Evolutionary conservation across 1,140 invertebrate genomes (phyloP), one percentile per base, ranked within the genome.

Genomic region (Apolygus lucorum): DNA sequence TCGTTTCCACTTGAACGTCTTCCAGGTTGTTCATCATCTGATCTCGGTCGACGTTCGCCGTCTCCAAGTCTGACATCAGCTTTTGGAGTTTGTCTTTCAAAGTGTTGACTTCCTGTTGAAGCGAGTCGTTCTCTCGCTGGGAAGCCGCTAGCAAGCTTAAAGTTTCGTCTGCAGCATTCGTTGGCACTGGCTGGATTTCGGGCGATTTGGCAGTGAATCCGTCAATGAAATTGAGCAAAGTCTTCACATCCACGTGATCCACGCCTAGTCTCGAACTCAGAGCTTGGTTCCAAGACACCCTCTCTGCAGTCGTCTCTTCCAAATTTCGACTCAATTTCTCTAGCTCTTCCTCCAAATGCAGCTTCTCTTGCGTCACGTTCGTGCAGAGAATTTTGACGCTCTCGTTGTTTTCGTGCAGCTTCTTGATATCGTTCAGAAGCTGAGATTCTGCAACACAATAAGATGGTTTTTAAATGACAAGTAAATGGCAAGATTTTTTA

Each of bases 31-130:
- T 59, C 25, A 69, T 49, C 49, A 73, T 63, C 52, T 70, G 68
- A 69, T 73, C 69, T 11, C 62, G 28, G 21, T 72, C 71, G 0
- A 54, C 34, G 26, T 70, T 71, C 14, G 42, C n/a, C 21, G 24
- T 27, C 34, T 75, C 70, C 22, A 78, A 68, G 63, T 78, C 75
- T n/a, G 75, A 63, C 24, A 71, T 59, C 21, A 77, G 71, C 22
- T 72, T 26, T 49, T 68, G 67, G 28, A 52, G 64, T 65, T 63
- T 67, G 14, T 68, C 69, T 54, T 62, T 66, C 14, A 67, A 52
- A 21, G 63, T 26, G n/a, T 52, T 25, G 17, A 73, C 2, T 69
- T 73, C 69, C 28, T 14, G 14, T 66, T 65, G 54, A 21, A 73
- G 28, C 28, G 67, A 54, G n/a, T 70, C 71, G 29, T 68, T 72